Evolutionary conservation across 2,797 vertebrate genomes (phyloP).

Genomic region (Gouania willdenowi): DNA sequence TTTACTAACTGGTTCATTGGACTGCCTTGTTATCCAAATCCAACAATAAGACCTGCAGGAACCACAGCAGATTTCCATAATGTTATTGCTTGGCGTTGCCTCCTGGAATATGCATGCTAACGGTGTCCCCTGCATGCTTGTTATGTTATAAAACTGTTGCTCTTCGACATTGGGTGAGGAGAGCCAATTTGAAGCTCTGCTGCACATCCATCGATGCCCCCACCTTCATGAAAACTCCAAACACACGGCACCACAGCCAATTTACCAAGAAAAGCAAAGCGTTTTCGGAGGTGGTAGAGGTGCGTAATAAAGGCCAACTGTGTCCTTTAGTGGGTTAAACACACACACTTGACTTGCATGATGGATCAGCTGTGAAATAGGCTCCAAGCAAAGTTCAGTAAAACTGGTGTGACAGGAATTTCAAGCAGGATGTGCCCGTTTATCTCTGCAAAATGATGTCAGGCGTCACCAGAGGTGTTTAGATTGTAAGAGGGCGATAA

Average conservation of each 20-base stretch:
- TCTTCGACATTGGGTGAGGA: slow-evolving; percentile 44
- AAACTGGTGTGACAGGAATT: slow-evolving; percentile 42
- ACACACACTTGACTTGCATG: slow-evolving; percentile 52
- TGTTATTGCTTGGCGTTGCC: slow-evolving; percentile 52
- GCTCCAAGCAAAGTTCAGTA: slow-evolving; percentile 50
- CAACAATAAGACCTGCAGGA: slow-evolving; percentile 52
- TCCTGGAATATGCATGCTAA: slow-evolving; percentile 21
- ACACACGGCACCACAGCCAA: too few relatives aligned
- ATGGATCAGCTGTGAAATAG: slow-evolving; percentile 59
- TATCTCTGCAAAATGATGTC: slow-evolving; percentile 30
- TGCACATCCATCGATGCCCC: slow-evolving; percentile 54
- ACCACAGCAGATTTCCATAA: slow-evolving; percentile 61
- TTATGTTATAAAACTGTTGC: slow-evolving; percentile 49
- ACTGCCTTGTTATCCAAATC: slow-evolving; percentile 57
- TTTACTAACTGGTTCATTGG: slow-evolving; percentile 48
- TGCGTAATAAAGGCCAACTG: slow-evolving; percentile 48
- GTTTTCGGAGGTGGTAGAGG: slow-evolving; percentile 43
- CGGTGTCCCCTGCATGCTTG: slow-evolving; percentile 63
- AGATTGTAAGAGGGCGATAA: slow-evolving; percentile 39
- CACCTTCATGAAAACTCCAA: slow-evolving; percentile 18
- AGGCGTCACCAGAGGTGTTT: slow-evolving; percentile 21
- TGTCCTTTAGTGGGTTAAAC: slow-evolving; percentile 58
- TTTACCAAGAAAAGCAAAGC: too few relatives aligned
- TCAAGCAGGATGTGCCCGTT: slow-evolving; percentile 48
- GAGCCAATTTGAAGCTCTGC: slow-evolving; percentile 69